A percentile compares a stretch with the other conserved stretches of the same genome.
These are phyloP conservation scores for Mongoloraphidia duomilia DNA, from an alignment of 2,888 invertebrate species.

Conservation along the genomic window DNA sequence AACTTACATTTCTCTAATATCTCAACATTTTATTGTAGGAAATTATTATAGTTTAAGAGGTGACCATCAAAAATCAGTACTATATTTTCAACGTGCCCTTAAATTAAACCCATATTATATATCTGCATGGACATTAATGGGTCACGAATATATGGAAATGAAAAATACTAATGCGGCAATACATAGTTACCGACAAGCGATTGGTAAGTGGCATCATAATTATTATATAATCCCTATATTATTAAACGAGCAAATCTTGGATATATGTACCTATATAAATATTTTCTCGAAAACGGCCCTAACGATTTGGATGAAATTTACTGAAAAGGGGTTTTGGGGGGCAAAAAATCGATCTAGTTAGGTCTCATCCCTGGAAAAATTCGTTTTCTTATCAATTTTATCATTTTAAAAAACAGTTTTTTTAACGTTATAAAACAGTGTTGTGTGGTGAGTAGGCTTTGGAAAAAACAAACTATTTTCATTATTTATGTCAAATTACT, in stretches of 20 bases:
- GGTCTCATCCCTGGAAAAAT: no score
- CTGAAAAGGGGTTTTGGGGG: no score
- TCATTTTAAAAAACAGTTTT: no score
- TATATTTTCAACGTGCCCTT: conserved; percentile 90
- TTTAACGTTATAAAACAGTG: no score
- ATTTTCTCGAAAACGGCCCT: not conserved
- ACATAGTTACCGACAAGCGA: conserved; percentile 91
- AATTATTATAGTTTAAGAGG: conserved; percentile 93
- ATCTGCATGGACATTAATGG: conserved; percentile 96
- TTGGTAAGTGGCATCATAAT: conserved; percentile 43
- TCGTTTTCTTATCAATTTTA: no score
- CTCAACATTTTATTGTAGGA: conserved; percentile 38
- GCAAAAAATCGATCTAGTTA: no score
- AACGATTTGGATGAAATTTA: not conserved
- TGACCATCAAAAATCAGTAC: conserved; percentile 94
- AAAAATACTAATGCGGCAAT: conserved; percentile 98
- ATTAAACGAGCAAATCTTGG: not conserved
- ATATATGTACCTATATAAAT: not conserved
- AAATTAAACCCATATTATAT: conserved; percentile 88
- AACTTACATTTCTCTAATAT: not conserved
- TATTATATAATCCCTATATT: not conserved
- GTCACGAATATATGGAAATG: conserved; percentile 97
- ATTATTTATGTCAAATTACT: no score
- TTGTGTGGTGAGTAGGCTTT: no score
- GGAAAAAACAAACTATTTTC: no score